Evolutionary conservation across 2,113 vertebrate species (phyloP).

Genomic region (Pituophis catenifer): DNA sequence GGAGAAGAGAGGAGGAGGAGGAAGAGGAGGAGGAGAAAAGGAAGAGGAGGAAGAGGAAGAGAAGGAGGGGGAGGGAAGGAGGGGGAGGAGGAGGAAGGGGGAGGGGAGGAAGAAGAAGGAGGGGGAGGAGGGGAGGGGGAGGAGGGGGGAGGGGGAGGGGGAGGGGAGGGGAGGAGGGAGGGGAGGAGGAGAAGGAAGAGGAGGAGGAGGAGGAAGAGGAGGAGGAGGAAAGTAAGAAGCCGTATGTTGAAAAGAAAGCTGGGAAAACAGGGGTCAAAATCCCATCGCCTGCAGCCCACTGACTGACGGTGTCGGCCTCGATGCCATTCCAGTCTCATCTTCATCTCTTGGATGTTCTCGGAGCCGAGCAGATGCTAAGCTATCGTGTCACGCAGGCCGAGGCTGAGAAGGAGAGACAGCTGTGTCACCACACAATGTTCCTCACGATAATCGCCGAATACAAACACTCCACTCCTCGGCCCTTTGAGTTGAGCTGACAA

Average conservation of each 20-base stretch:
- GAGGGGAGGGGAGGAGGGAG: no score
- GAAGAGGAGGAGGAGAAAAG: no score
- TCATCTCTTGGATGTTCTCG: conserved; percentile 36
- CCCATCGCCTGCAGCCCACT: conserved; percentile 22
- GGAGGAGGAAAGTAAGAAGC: no score
- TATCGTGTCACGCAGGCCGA: conserved; percentile 34
- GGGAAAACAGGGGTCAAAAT: background rate
- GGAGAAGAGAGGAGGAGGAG: no score
- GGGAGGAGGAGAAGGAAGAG: no score
- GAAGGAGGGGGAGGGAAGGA: no score
- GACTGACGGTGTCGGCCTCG: conserved; percentile 41
- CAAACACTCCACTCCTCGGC: background rate
- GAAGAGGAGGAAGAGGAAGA: no score
- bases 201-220: no score
- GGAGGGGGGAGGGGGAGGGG: no score
- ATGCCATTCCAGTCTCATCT: conserved; percentile 43
- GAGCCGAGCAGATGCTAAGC: conserved; percentile 50
- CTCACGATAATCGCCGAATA: conserved; percentile 11
- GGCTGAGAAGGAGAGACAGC: conserved; percentile 42
- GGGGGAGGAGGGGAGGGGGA: no score
- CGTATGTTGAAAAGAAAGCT: background rate
- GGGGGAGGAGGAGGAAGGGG: no score
- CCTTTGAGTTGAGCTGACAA: conserved; percentile 25
- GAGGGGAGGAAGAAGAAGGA: no score
- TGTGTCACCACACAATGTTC: conserved; percentile 44